Evolutionary conservation across 2,797 vertebrate species (phyloP), one percentile per base, ranked within the genome.

Genomic region (Ibycter americanus): DNA sequence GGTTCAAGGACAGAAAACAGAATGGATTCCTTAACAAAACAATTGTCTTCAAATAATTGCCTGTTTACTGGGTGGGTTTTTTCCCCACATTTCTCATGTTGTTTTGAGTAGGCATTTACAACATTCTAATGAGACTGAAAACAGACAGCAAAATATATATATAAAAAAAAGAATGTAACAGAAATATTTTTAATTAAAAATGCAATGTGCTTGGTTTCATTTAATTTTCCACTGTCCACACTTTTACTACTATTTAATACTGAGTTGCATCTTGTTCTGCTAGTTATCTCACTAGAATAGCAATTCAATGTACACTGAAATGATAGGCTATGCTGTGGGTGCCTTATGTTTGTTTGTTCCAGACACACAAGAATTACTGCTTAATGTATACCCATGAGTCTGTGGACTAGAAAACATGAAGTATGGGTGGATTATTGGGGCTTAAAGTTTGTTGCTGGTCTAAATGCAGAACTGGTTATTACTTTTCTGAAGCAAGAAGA

Each of bases 61-160:
- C 15, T 81, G 3, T 3, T 72, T 68, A 34, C 12, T 27, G 40
- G 40, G 23, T 32, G 2, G 2, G 0, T 0, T 6, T 18, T 42
- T 65, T 9, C 0, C 11, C 16, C 7, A 15, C 15, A 27, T 32
- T 58, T 87, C 19, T 74, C 12, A 58, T 84, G 5, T 87, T 56
- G 3, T 56, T 78, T 74, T 79, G 29, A 59, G 23, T 17, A 87
- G 9, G 10, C 15, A 55, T 67, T 88, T 68, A 3, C 11, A 63
- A 68, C 8, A 13, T 67, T 62, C 15, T 80, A 9, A n/a, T 58
- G 8, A 63, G 8, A 32, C 9, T 58, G 13, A 51, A 92, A 46
- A 5, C 8, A 51, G 58, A 49, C 3, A 73, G 4, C 12, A 38
- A 31, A 23, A 70, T 15, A 66, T 14, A 29, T 10, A 34, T 29